These are phyloP conservation scores for Ophioninae sp. DNA, from an alignment of 2,888 invertebrate genomes.

Conservation along the genomic window DNA sequence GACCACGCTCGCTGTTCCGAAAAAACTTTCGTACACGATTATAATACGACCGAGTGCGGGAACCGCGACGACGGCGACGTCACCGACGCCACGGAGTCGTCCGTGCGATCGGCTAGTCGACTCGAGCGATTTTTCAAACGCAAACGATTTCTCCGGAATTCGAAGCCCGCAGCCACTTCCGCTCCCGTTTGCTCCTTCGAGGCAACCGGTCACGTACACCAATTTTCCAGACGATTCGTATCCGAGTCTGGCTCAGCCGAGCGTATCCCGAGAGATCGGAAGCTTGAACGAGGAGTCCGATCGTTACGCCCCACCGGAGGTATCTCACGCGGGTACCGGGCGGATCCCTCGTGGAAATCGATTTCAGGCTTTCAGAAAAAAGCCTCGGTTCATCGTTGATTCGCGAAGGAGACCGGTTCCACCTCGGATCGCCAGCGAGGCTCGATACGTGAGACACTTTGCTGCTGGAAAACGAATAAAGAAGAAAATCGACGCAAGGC, in stretches of 20 bases:
- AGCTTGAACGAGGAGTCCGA: conserved; percentile 23
- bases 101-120: conserved; percentile 25
- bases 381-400: conserved; percentile 27
- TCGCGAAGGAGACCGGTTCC: conserved; percentile 66
- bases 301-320: conserved; percentile 31
- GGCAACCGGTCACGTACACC: conserved; percentile 63
- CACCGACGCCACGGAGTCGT: conserved; percentile 3
- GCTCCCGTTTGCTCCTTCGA: conserved; percentile 26
- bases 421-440: conserved; percentile 63
- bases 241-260: conserved; percentile 51
- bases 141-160: conserved; percentile 60
- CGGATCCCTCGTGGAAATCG: conserved; percentile 43
- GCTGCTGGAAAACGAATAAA: conserved; percentile 27
- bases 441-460: conserved; percentile 65
- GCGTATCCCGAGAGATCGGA: conserved; percentile 62
- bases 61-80: conserved; percentile 34
- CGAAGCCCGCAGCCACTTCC: conserved; percentile 31
- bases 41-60: conserved; percentile 52
- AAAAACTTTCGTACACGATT: conserved; percentile 56
- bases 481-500: conserved; percentile 31
- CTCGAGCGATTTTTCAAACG: conserved; percentile 30
- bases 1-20: conserved; percentile 24
- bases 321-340: conserved; percentile 20
- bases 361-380: conserved; percentile 8
- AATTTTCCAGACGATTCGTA: conserved; percentile 61